These are phyloP conservation scores for Chlorodrepanis virens DNA, from an alignment of 2,113 vertebrate species.

Conservation along the genomic window DNA sequence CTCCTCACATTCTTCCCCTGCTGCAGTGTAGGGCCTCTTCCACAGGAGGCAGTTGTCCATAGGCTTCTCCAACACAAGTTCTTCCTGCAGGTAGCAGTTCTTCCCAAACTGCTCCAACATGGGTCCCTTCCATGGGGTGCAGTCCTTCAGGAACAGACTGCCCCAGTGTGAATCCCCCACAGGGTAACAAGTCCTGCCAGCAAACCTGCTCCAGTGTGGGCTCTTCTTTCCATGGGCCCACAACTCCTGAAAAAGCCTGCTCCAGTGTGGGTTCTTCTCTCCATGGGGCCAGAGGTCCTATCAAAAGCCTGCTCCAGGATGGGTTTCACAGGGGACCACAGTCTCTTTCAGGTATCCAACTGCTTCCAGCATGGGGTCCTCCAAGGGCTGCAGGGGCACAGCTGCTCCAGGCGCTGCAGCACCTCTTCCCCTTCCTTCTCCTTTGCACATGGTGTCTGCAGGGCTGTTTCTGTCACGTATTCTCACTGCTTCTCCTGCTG, in stretches of 20 bases:
- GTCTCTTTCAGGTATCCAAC: neutral
- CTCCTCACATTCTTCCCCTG: neutral
- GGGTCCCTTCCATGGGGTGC: neutral
- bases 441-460: neutral
- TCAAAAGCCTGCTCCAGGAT: neutral
- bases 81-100: neutral
- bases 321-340: fast-evolving
- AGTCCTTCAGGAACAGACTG: neutral
- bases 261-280: neutral
- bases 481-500: neutral
- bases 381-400: neutral
- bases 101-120: neutral
- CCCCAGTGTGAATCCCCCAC: fast-evolving
- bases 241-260: neutral
- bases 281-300: neutral
- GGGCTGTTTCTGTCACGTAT: neutral
- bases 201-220: neutral
- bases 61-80: fast-evolving
- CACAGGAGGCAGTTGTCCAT: neutral
- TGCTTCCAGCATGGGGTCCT: fast-evolving
- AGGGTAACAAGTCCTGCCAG: neutral
- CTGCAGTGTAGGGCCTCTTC: neutral
- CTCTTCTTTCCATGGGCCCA: neutral
- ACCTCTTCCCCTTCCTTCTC: neutral
- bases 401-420: neutral